Conservation (phyloP, 2,888 invertebrate genomes). For the Andrena trimmerana region DNA sequence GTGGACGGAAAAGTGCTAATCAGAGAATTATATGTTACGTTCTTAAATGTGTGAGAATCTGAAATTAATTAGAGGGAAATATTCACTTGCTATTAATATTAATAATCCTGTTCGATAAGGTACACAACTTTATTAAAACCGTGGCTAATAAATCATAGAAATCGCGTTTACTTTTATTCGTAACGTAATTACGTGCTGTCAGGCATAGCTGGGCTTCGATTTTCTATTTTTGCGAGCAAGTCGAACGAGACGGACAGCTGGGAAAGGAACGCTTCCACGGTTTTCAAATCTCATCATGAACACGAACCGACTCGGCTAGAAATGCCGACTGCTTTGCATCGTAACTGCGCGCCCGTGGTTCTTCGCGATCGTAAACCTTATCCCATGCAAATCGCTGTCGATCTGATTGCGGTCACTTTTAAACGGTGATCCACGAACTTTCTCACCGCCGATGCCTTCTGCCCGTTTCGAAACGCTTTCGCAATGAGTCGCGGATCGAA, state of each 20-base stretch:
- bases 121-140: neutral
- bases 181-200: neutral
- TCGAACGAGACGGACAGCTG: neutral
- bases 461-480: neutral
- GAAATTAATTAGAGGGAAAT: neutral
- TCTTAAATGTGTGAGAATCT: no score
- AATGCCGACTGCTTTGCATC: constrained; percentile 41
- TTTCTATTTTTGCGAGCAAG: neutral
- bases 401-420: constrained; percentile 26
- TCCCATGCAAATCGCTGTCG: constrained; percentile 45
- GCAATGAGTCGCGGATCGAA: neutral
- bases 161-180: neutral
- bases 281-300: constrained; percentile 36
- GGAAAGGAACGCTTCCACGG: constrained; percentile 6
- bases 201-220: neutral
- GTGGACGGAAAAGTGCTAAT: neutral
- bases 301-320: constrained; percentile 25
- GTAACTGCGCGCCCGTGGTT: constrained; percentile 37
- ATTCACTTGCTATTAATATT: constrained; percentile 35
- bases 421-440: constrained; percentile 12
- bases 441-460: neutral
- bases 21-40: neutral
- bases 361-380: constrained; percentile 26
- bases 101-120: constrained; percentile 4
- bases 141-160: neutral